A percentile compares a stretch with the other conserved stretches of the same genome.
phyloP scores from a whole-genome alignment of 2,888 invertebrate genomes.

The Dolichomitus sp. region DNA sequence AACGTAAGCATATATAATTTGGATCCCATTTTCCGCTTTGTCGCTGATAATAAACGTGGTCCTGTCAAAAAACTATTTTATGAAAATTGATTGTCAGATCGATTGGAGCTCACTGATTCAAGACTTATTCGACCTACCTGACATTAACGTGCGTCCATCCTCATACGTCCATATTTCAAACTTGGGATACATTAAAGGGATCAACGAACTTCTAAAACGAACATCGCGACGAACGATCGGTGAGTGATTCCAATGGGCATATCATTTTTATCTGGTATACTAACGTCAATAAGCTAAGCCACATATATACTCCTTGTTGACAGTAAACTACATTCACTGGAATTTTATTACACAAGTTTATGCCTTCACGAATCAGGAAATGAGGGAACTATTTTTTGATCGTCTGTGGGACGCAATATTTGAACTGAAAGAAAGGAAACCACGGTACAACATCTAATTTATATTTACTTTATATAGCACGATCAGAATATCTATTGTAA shows the following conservation, averaged over 20 bases:
- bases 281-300: background rate
- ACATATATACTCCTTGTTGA: background rate
- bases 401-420: constrained; percentile 22
- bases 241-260: constrained; percentile 1
- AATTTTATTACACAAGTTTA: constrained; percentile 60
- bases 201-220: constrained; percentile 41
- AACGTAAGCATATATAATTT: background rate
- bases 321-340: constrained; percentile 69
- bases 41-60: background rate
- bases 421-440: constrained; percentile 37
- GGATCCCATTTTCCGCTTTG: background rate
- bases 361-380: constrained; percentile 54
- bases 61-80: background rate
- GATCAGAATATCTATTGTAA: background rate
- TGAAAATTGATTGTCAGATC: constrained; percentile 7
- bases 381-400: constrained; percentile 37
- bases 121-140: constrained; percentile 25
- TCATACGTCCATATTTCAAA: background rate
- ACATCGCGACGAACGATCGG: constrained; percentile 57
- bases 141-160: constrained; percentile 27
- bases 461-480: background rate
- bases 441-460: constrained; percentile 50
- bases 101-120: constrained; percentile 25
- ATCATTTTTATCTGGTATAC: background rate
- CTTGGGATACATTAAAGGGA: constrained; percentile 1